Percentiles rank a stretch among this genome's conserved stretches.
Evolutionary conservation across 2,113 vertebrate genomes (phyloP).

Genomic region (Hippocampus comes): DNA sequence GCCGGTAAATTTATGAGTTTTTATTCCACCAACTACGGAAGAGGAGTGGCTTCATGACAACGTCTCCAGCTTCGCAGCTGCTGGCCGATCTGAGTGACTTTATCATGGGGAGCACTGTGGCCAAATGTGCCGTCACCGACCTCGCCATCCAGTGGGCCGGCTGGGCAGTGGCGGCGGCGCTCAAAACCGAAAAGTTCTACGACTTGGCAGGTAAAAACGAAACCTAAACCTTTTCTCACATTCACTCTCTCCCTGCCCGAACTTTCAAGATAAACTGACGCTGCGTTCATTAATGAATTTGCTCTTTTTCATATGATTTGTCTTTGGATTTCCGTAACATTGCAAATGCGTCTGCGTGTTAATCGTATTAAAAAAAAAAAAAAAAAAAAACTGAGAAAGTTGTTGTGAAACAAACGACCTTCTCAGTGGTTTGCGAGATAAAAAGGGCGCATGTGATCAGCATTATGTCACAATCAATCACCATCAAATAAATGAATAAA

Average conservation of each 20-base stretch:
- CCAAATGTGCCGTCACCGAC: slow-evolving; percentile 63
- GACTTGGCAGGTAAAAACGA: slow-evolving; percentile 73
- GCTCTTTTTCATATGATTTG: not conserved
- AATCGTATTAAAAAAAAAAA: not conserved
- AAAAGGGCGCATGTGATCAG: too few species aligned
- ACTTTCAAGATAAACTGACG: not conserved
- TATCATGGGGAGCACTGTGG: slow-evolving; percentile 58
- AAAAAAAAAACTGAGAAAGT: not conserved
- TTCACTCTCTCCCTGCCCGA: not conserved
- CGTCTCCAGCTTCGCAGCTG: not conserved
- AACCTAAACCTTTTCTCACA: not conserved
- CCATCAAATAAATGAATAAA: too few species aligned
- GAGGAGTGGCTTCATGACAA: slow-evolving; percentile 39
- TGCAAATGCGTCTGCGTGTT: not conserved
- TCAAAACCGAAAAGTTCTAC: slow-evolving; percentile 77
- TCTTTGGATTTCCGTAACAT: not conserved
- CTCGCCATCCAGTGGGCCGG: slow-evolving; percentile 72
- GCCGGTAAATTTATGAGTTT: not conserved
- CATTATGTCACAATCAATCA: too few species aligned
- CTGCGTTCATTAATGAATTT: not conserved
- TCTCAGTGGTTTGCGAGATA: not conserved
- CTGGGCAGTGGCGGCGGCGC: slow-evolving; percentile 66
- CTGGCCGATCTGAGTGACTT: slow-evolving; percentile 36
- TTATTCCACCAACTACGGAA: not conserved
- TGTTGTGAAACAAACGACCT: not conserved